Base-by-base conservation (phyloP, 2,113 vertebrate genomes). In the Seriola aureovittata region DNA sequence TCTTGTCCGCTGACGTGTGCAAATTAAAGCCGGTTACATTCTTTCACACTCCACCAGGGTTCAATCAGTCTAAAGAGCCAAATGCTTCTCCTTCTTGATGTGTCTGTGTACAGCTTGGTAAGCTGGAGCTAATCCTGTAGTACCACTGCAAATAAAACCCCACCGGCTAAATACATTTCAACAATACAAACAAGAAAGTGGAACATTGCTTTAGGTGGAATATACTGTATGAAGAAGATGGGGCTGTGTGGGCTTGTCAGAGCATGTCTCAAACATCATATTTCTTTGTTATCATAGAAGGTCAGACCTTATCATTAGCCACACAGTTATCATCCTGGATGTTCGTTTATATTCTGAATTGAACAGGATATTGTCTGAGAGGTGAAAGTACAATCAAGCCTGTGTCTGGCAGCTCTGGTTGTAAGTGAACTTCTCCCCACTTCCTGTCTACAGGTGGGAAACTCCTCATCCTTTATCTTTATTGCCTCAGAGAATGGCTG, bases 391-490 rank as follows among this genome's bases (percentile, higher is more conserved):
- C 72, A 38, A 73, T 6, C 16, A 4, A 11, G n/a, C 44, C 44
- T 67, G 67, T 25, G 82, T 81, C 84, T 76, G 75, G 63, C 75
- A 58, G 73, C 64, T 68, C 36, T 32, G 34, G 54, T 23, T 57
- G 65, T 66, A 40, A 70, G 55, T 81, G 50, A 89, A 85, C 89
- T 76, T 84, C 84, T 81, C 80, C 75, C 78, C 50, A 78, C 77
- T 91, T 89, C 88, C 68, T 85, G 82, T 85, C 77, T 74, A 65
- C 80, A 93, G 88, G 89, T 92, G 93, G 94, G 93, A 91, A 94
- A 92, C 93, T 93, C 94, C 93, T 90, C 89, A 79, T 81, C 87
- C 93, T 94, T 95, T 93, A 94, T 94, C 94, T 94, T 93, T 94
- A 92, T 86, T 84, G 92, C 93, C 91, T 93, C 65, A 19, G 81